Evolutionary conservation across 1,140 invertebrate genomes (phyloP), one percentile per base, ranked within the genome.

Genomic region (Steinernema khuongi): DNA sequence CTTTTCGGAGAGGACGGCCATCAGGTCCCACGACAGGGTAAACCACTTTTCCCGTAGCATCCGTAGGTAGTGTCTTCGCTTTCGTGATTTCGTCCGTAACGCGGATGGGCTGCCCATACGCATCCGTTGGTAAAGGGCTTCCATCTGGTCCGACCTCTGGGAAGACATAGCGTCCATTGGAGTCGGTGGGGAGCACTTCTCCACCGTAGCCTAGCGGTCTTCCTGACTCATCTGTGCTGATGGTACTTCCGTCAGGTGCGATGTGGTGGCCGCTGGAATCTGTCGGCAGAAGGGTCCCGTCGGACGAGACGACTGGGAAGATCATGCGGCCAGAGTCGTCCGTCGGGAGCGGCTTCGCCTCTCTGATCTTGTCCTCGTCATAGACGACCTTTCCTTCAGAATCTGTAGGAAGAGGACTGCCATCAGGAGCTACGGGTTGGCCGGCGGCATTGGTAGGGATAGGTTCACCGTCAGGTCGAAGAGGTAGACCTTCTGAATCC

Each of bases 101-200:
- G 29, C 36, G 29, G 19, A 74, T 22, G 14, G n/a, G 36, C 18
- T 70, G 44, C 7, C 73, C 73, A 26, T 72, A 7, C 17, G 17
- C 33, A n/a, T 72, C 73, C 7, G 69, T 43, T 0, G 74, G 50
- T 28, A 72, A 19, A 28, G 41, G 26, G 33, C 71, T 26, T 77
- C 74, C 76, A 26, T 77, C 76, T 19, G 74, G 76, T 60, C 74
- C 76, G 31, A 76, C 67, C 1, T 31, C 50, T 18, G 74, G 73
- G 43, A 72, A 76, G 29, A 77, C 60, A 29, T 31, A 50, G 2
- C 72, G 70, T 32, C 76, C 74, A 1, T 2, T 19, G 41, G 2
- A 7, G 32, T 44, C 22, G 2, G 33, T 26, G 28, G 31, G 43
- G 7, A 66, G 31, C 14, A 70, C 43, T 30, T 66, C 17, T 7